Percentiles rank a stretch among this genome's conserved stretches.
These are phyloP conservation scores for Schizaphis graminum DNA, from an alignment of 2,888 invertebrate species.

Conservation along the genomic window DNA sequence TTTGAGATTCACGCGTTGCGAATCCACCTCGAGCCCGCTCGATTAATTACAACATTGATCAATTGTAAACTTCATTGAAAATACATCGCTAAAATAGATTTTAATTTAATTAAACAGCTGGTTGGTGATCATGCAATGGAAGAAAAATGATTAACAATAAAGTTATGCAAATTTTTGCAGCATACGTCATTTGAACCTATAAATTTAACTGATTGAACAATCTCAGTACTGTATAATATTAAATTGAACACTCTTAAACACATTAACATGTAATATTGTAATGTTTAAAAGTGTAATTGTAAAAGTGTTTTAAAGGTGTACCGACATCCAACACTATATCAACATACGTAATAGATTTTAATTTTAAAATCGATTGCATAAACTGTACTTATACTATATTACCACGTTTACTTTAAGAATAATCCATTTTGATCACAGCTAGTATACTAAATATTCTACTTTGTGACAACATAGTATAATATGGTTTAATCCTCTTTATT, in stretches of 20 bases:
- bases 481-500: not conserved
- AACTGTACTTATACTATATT: not conserved
- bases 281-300: not conserved
- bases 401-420: not conserved
- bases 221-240: not conserved
- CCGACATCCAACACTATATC: not conserved
- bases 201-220: not conserved
- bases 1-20: not conserved
- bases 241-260: not conserved
- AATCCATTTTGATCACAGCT: not conserved
- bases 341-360: not conserved
- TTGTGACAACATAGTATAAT: not conserved
- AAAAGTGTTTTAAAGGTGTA: not conserved
- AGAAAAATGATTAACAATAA: not conserved
- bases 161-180: not conserved
- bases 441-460: not conserved
- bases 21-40: not conserved
- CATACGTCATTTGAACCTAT: not conserved
- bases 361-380: constrained; percentile 18
- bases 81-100: not conserved
- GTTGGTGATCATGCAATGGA: not conserved
- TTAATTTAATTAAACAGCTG: constrained; percentile 36
- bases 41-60: not conserved
- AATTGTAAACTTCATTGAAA: not conserved
- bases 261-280: not conserved